Evolutionary conservation across 2,888 invertebrate species (phyloP), one percentile per base, ranked within the genome.

Genomic region (Ennomos fuscantarius): DNA sequence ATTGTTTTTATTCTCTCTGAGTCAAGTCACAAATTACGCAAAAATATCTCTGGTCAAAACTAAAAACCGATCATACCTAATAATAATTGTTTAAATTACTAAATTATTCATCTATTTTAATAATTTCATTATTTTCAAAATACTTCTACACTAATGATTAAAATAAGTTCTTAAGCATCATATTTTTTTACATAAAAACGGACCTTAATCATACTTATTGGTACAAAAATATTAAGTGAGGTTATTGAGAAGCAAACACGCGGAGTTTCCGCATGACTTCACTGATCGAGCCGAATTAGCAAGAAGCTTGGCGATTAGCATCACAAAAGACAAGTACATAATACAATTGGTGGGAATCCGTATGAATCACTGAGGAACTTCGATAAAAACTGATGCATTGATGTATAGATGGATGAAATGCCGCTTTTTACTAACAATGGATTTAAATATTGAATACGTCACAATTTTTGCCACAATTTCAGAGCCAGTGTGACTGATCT

Each of bases 201-300:
- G 63, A 67, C 60, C 60, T 51, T 13, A 45, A 12, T 13, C 13
- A 45, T 10, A 37, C 32, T 32, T 32, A 60, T 55, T 54, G 44
- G 39, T 10, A 42, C n/a, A 62, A 41, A 60, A 61, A 39, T 47
- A 61, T 59, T 74, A 72, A 70, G 68, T 75, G 74, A 72, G 59
- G 68, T 64, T 70, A 70, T 70, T 65, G 55, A 69, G 54, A 63
- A 56, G 43, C 39, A 56, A 60, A 62, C 46, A 68, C 65, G 70
- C 69, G 73, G 69, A 69, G 54, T 74, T 79, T 74, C 69, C 76
- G 68, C 70, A 68, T 79, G 76, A 76, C 62, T 72, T 70, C 72
- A 76, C 54, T 24, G 47, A 45, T 49, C 47, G 45, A 55, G 51
- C 50, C 43, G 55, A 66, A 56, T 63, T 54, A 62, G 48, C 55